Percentiles rank a stretch among this genome's conserved stretches.
These are phyloP conservation scores for Campoletis raptor DNA, from an alignment of 2,888 invertebrate genomes.

Conservation along the genomic window DNA sequence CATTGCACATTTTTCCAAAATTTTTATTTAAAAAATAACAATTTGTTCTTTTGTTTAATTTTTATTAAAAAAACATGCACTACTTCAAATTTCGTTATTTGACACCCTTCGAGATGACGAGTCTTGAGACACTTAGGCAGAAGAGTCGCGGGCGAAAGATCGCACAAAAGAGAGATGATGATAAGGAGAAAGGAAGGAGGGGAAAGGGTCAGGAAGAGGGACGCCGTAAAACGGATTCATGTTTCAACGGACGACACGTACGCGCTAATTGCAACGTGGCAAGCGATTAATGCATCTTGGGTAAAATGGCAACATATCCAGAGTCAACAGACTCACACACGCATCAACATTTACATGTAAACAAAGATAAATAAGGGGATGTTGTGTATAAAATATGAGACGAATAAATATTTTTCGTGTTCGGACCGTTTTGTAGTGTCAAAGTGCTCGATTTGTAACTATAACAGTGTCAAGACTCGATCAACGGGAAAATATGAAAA, in stretches of 20 bases:
- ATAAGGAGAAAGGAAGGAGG: conserved; percentile 24
- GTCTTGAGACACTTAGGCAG: not conserved
- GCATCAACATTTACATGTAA: not conserved
- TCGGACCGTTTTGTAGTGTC: not conserved
- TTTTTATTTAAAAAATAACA: too few relatives aligned
- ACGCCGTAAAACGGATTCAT: conserved; percentile 68
- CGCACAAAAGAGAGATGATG: conserved; percentile 7
- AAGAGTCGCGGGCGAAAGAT: not conserved
- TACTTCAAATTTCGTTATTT: too few relatives aligned
- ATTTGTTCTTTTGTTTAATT: too few relatives aligned
- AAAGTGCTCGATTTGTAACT: conserved; percentile 17
- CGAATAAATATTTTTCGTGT: conserved; percentile 2
- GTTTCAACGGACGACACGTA: conserved; percentile 70
- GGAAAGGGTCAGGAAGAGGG: not conserved
- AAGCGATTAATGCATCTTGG: conserved; percentile 70
- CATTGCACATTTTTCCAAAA: too few relatives aligned
- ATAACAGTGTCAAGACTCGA: not conserved
- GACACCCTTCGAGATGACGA: too few relatives aligned
- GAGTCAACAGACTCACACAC: conserved; percentile 14
- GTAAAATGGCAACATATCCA: conserved; percentile 42
- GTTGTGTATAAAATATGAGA: not conserved
- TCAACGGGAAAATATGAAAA: not conserved
- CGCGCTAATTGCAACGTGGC: conserved; percentile 71
- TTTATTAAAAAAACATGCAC: too few relatives aligned
- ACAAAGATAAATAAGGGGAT: not conserved